Evolutionary conservation across 2,888 invertebrate genomes (phyloP), one percentile per base, ranked within the genome.

Genomic region (Peribatodes rhomboidaria): DNA sequence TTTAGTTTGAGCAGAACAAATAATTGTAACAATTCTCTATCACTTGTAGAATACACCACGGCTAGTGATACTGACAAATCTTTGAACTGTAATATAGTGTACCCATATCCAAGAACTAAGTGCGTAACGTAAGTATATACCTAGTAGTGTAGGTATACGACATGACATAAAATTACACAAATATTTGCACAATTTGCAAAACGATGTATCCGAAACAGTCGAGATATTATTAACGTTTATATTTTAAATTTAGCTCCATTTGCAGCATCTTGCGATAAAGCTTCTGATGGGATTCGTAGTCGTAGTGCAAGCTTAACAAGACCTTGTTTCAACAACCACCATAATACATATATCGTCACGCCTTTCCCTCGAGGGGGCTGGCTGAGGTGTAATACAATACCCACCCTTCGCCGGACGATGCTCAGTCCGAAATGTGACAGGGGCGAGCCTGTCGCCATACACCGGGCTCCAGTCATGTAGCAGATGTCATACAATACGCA

Each of bases 31-130:
- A 27, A 50, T 50, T 44, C 18, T 70, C 66, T 22, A 57, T 49
- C 71, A 71, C 78, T 75, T 73, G 65, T 79, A 68, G 52, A 79
- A 74, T 80, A 73, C 54, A 71, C 83, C 84, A 74, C 70, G 63
- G 61, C 63, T 71, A 65, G 65, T 77, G 74, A 78, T 78, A 76
- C 80, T 78, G 83, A 87, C 88, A 89, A 87, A 88, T 89, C 85
- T 87, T 84, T 82, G 80, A 85, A 78, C 81, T 85, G 83, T 89
- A 87, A 88, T 88, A 85, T 85, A 82, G 83, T 83, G 84, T 84
- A 84, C 80, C 81, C 83, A 83, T 50, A 56, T 52, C 37, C 46
- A 54, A 54, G 35, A 16, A 33, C 39, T 47, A 37, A 20, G 14
- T 63, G 33, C 31, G 70, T 68, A 58, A 41, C 31, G 70, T 68